A percentile compares a stretch with the other conserved stretches of the same genome.
These are phyloP conservation scores for Amphipoea oculea DNA, from an alignment of 2,888 invertebrate genomes.

Conservation along the genomic window DNA sequence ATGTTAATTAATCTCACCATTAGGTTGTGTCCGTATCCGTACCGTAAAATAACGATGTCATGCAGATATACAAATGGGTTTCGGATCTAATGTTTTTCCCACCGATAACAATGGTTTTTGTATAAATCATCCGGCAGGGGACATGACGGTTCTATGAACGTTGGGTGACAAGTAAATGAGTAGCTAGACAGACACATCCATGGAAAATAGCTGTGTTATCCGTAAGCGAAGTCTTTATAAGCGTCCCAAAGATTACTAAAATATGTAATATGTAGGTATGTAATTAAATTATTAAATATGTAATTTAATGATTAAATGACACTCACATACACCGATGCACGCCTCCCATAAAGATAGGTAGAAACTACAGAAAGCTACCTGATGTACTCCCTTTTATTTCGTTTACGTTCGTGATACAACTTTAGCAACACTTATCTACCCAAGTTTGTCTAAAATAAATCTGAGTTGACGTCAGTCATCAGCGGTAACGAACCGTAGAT, in stretches of 20 bases:
- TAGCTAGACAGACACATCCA: background rate
- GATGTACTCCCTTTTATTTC: background rate
- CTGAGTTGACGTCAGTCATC: background rate
- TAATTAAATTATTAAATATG: background rate
- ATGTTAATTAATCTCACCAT: background rate
- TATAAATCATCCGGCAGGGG: conserved; percentile 40
- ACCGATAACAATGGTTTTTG: conserved; percentile 25
- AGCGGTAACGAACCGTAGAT: background rate
- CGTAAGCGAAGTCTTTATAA: background rate
- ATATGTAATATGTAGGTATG: background rate
- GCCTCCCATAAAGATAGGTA: background rate
- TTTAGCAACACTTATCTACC: background rate
- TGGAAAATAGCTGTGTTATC: conserved; percentile 8
- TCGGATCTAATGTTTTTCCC: conserved; percentile 29
- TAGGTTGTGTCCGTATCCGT: background rate
- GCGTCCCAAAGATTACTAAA: background rate
- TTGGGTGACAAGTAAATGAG: background rate
- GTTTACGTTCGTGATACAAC: background rate
- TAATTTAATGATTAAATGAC: no score
- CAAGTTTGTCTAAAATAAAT: background rate
- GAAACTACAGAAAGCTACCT: background rate
- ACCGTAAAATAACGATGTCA: conserved; percentile 20
- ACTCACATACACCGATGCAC: background rate
- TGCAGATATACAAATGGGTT: conserved; percentile 31
- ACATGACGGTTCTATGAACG: conserved; percentile 5